These are phyloP conservation scores for Diuraphis noxia DNA, from an alignment of 1,140 invertebrate species.

Conservation along the genomic window DNA sequence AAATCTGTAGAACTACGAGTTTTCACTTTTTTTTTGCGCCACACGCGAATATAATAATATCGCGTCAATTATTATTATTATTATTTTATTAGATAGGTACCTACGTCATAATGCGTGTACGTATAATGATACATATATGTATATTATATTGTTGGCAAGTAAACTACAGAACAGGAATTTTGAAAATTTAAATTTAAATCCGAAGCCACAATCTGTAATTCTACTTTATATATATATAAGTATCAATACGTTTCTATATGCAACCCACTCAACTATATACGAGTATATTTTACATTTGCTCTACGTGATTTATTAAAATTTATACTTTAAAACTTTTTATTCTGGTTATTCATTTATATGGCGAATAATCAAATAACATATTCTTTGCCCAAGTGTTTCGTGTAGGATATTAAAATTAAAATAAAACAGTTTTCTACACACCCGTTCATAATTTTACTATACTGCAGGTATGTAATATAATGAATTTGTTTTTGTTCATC, in stretches of 20 bases:
- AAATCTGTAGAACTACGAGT: neutral
- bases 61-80: neutral
- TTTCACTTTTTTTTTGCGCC: conserved; percentile 33
- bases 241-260: neutral
- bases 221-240: neutral
- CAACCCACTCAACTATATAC: neutral
- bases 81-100: neutral
- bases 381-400: neutral
- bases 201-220: neutral
- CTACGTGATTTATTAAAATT: neutral
- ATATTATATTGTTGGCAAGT: neutral
- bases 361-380: neutral
- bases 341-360: neutral
- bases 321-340: neutral
- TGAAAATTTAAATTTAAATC: neutral
- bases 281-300: neutral
- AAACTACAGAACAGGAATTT: neutral
- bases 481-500: no score
- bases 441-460: neutral
- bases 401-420: neutral
- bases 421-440: neutral
- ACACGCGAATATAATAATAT: neutral
- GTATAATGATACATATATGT: neutral
- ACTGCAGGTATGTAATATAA: no score
- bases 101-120: neutral